A percentile compares a stretch with the other conserved stretches of the same genome.
Evolutionary conservation across 92 coral and sea anemone species (phyloP).

Genomic region (Umimayanthus chanpuru): DNA sequence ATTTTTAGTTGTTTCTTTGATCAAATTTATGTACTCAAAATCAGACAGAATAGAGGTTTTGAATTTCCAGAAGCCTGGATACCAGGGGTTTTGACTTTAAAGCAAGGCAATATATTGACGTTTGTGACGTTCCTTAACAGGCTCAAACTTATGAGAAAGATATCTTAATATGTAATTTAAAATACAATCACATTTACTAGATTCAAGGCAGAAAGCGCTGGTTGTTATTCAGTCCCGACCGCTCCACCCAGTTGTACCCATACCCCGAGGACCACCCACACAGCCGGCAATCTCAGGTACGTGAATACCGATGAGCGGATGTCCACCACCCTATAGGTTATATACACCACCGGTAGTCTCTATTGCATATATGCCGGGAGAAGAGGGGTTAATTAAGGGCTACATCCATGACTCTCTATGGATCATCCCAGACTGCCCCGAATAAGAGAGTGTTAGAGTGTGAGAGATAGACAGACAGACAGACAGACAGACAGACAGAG

Average conservation of each 20-base stretch:
- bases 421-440: neutral
- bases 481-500: neutral
- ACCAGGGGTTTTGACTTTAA: too few species aligned
- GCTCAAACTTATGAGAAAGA: too few species aligned
- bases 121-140: too few species aligned
- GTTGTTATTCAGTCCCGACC: slow-evolving; percentile 55
- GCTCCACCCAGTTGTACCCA: slow-evolving; percentile 49
- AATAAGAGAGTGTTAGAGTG: too few species aligned
- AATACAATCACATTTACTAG: neutral
- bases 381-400: neutral
- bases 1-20: too few species aligned
- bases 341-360: neutral
- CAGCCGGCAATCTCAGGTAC: slow-evolving; percentile 56
- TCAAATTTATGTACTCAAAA: too few species aligned
- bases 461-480: too few species aligned
- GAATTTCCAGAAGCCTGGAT: too few species aligned
- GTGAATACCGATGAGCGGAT: neutral
- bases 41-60: too few species aligned
- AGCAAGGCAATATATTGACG: too few species aligned
- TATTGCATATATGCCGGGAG: neutral
- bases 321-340: neutral
- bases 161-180: too few species aligned
- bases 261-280: slow-evolving; percentile 55
- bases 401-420: neutral
- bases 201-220: slow-evolving; percentile 57